Evolutionary conservation across 2,797 vertebrate genomes (phyloP).

Genomic region (Peromyscus eremicus): DNA sequence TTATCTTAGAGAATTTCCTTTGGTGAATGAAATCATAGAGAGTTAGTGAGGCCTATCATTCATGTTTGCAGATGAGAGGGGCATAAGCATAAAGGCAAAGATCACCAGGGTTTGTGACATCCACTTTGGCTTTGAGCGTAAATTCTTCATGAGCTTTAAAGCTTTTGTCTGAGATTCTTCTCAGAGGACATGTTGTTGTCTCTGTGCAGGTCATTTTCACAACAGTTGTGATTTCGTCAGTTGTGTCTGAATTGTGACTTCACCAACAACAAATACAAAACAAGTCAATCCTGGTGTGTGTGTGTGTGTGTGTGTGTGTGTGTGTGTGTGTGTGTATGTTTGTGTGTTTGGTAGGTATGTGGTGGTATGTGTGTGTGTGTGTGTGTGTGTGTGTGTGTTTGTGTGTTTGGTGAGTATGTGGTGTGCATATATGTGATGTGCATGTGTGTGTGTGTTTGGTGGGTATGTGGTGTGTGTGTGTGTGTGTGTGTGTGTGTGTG

Average conservation of each 20-base stretch:
- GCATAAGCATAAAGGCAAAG: background rate
- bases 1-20: background rate
- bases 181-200: background rate
- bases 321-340: background rate
- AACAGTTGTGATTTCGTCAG: background rate
- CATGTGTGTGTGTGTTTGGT: too few species aligned
- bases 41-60: background rate
- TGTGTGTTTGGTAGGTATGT: background rate
- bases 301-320: background rate
- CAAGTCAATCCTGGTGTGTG: background rate
- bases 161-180: background rate
- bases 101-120: background rate
- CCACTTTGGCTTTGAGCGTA: background rate
- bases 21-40: background rate
- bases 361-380: background rate
- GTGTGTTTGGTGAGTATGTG: too few species aligned
- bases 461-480: background rate
- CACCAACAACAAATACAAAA: background rate
- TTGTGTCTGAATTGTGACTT: background rate
- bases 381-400: background rate
- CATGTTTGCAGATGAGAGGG: background rate
- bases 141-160: background rate
- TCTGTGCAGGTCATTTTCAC: background rate
- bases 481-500: background rate
- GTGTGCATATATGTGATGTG: too few species aligned